Evolutionary conservation across 2,113 vertebrate genomes (phyloP), one percentile per base, ranked within the genome.

Genomic region (Cinclus mexicanus): DNA sequence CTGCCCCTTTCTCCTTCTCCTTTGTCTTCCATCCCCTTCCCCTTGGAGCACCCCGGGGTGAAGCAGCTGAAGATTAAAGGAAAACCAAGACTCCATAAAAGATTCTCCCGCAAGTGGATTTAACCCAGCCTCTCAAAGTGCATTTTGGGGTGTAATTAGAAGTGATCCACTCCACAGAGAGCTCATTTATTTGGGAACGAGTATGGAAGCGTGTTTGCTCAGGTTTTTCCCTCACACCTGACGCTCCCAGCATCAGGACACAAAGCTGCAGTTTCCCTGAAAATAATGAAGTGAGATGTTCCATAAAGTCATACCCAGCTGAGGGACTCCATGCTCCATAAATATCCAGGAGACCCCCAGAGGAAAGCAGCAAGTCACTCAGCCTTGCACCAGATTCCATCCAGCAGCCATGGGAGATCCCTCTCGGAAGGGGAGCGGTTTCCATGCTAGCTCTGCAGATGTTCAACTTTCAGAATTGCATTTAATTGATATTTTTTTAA

Each of bases 241-340:
- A 95, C 41, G 23, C 92, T 87, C 60, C 76, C 76, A 39, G 41
- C 90, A 71, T 81, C 90, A 71, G 79, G 76, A 96, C 90, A 93
- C 69, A 88, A 75, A 83, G 68, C 92, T 83, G 92, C 75, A 75
- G 52, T 75, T 81, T 3, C 12, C 71, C 56, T 7, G 52, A 39
- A 87, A 97, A 94, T 97, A 78, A 96, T 94, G 95, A 97, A 96
- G 96, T 96, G 93, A 97, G 95, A 96, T 39, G 90, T 95, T 96
- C 93, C 95, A 82, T 93, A 49, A 94, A 89, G 88, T 68, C 87
- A 33, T 87, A 96, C 67, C 76, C 88, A 83, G 76, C 79, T 90
- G 88, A 95, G 78, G 79, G 90, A 13, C 76, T 90, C 56, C 76
- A 75, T 68, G 57, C 69, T 93, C n/a, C 57, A 33, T 56, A 94